A percentile compares a stretch with the other conserved stretches of the same genome.
phyloP scores from a whole-genome alignment of 2,888 invertebrate genomes.

The Balanococcus diminutus region DNA sequence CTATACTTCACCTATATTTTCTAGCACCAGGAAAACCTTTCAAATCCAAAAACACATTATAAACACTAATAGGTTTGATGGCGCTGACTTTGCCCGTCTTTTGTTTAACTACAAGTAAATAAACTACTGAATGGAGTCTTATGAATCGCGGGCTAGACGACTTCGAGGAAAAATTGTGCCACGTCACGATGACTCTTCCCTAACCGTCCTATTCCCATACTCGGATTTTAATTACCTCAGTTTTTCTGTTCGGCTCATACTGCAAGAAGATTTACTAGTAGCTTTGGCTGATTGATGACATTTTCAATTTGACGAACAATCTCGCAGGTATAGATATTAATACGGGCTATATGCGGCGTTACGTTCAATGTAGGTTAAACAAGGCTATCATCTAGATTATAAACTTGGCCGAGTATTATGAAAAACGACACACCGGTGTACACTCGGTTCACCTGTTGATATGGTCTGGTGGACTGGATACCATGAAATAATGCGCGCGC shows the following conservation, averaged over 20 bases:
- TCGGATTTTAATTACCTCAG: background rate
- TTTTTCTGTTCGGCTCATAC: background rate
- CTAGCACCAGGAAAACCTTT: no score
- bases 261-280: background rate
- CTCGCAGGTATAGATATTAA: background rate
- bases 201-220: background rate
- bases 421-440: conserved; percentile 27
- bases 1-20: no score
- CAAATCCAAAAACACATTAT: background rate
- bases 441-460: conserved; percentile 35
- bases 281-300: conserved; percentile 17
- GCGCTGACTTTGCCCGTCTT: no score
- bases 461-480: conserved; percentile 35
- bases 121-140: background rate
- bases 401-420: conserved; percentile 38
- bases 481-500: conserved; percentile 18
- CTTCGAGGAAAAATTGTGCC: background rate
- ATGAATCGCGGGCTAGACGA: background rate
- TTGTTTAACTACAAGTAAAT: background rate
- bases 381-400: conserved; percentile 28
- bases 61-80: background rate
- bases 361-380: conserved; percentile 8
- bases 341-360: background rate
- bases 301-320: background rate
- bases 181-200: background rate